These are phyloP conservation scores for Lithophane ornitopus DNA, from an alignment of 2,888 invertebrate genomes.

Conservation along the genomic window DNA sequence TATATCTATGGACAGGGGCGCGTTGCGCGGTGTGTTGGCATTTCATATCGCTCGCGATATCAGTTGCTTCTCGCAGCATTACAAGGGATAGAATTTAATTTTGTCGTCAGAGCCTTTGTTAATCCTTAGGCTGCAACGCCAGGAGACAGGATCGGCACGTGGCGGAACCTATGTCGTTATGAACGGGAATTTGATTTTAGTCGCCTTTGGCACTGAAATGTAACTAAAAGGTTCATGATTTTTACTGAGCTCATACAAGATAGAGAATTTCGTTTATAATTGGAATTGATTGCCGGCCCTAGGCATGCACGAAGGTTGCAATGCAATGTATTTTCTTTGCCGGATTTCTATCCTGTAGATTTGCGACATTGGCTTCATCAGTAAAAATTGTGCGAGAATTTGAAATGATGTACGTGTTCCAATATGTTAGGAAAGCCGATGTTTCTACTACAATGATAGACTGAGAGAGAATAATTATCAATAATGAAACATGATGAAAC, in stretches of 20 bases:
- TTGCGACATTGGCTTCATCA: background rate
- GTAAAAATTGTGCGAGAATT: slow-evolving; percentile 15
- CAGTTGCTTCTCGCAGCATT: background rate
- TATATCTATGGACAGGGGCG: too few species aligned
- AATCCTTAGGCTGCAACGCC: background rate
- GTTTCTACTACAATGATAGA: too few species aligned
- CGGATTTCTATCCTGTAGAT: background rate
- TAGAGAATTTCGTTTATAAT: background rate
- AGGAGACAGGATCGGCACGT: background rate
- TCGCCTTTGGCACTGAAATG: background rate
- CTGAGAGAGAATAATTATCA: background rate
- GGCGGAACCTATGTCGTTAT: background rate
- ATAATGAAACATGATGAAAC: background rate
- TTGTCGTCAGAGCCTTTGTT: slow-evolving; percentile 12
- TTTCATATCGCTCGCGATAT: background rate
- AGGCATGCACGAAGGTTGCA: background rate
- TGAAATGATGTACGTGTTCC: background rate
- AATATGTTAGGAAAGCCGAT: background rate
- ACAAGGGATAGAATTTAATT: slow-evolving; percentile 25
- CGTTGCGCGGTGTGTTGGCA: background rate
- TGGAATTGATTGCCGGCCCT: background rate
- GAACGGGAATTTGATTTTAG: background rate
- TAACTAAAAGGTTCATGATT: background rate
- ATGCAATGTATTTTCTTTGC: background rate
- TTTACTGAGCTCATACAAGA: background rate